phyloP scores from a whole-genome alignment of 2,113 vertebrate genomes.

The Siniperca knerii region DNA sequence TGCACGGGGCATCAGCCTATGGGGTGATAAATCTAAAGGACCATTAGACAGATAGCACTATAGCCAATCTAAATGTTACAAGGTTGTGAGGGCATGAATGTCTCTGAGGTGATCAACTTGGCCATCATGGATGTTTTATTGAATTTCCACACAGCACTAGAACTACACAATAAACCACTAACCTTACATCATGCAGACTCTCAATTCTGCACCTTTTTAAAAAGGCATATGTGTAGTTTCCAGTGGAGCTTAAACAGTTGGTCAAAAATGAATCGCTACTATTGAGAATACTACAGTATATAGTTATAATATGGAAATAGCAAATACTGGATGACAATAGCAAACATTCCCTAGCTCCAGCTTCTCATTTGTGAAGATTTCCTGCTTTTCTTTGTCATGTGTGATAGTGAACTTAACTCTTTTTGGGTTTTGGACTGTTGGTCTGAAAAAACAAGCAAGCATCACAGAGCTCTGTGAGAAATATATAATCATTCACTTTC shows the following conservation, averaged over 20 bases:
- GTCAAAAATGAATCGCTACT: not conserved
- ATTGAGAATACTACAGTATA: not conserved
- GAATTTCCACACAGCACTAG: not conserved
- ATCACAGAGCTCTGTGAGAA: not conserved
- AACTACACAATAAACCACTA: not conserved
- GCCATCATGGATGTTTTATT: constrained; percentile 22
- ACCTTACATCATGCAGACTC: not conserved
- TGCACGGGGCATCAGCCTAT: not conserved
- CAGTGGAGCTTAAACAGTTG: not conserved
- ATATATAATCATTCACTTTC: not conserved
- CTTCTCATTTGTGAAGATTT: no score
- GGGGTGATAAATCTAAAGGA: constrained; percentile 3
- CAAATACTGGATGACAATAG: not conserved
- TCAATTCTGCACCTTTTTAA: not conserved
- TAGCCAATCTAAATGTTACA: constrained; percentile 12
- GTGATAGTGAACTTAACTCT: not conserved
- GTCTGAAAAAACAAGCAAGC: not conserved
- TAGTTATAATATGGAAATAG: no score
- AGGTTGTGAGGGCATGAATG: constrained; percentile 3
- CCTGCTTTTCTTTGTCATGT: not conserved
- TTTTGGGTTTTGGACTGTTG: not conserved
- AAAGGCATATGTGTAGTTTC: not conserved
- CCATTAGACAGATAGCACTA: not conserved
- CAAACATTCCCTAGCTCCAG: no score
- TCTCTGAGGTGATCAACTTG: constrained; percentile 2